Percentiles rank a stretch among this genome's conserved stretches.
phyloP scores from a whole-genome alignment of 2,888 invertebrate species.

The Ormyrus pomaceus region DNA sequence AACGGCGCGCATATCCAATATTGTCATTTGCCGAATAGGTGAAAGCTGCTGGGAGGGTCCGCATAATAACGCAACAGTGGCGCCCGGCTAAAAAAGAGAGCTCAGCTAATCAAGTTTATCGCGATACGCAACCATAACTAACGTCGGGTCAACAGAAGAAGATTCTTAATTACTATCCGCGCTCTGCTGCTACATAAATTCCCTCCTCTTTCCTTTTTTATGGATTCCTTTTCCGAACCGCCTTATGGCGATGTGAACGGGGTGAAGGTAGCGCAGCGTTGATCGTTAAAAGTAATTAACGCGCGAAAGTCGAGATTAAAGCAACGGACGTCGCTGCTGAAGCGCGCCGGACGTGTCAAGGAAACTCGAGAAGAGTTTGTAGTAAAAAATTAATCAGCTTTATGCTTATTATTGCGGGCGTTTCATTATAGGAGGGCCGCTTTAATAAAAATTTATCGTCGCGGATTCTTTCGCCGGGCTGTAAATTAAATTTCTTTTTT shows the following conservation, averaged over 20 bases:
- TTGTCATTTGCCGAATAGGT: neutral
- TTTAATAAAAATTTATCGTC: too few relatives aligned
- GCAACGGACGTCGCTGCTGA: neutral
- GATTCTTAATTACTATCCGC: constrained; percentile 6
- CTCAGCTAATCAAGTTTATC: constrained; percentile 35
- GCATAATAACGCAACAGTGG: neutral
- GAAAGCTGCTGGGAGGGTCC: neutral
- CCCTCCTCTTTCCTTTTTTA: neutral
- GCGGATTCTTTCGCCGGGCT: too few relatives aligned
- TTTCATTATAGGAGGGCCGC: too few relatives aligned
- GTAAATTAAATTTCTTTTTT: too few relatives aligned
- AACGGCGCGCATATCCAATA: too few relatives aligned
- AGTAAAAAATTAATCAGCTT: neutral
- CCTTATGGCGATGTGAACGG: constrained; percentile 18
- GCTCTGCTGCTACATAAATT: neutral
- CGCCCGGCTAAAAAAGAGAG: neutral
- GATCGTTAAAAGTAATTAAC: constrained; percentile 40
- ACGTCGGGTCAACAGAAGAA: too few relatives aligned
- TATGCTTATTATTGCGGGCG: too few relatives aligned
- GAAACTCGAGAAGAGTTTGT: constrained; percentile 1
- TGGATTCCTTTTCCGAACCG: neutral
- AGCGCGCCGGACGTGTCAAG: constrained; percentile 31
- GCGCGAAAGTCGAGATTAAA: constrained; percentile 22
- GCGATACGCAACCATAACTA: too few relatives aligned
- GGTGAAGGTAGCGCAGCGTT: constrained; percentile 16